Evolutionary conservation across 2,113 vertebrate genomes (phyloP), one percentile per base, ranked within the genome.

Genomic region (Sciurus niger): DNA sequence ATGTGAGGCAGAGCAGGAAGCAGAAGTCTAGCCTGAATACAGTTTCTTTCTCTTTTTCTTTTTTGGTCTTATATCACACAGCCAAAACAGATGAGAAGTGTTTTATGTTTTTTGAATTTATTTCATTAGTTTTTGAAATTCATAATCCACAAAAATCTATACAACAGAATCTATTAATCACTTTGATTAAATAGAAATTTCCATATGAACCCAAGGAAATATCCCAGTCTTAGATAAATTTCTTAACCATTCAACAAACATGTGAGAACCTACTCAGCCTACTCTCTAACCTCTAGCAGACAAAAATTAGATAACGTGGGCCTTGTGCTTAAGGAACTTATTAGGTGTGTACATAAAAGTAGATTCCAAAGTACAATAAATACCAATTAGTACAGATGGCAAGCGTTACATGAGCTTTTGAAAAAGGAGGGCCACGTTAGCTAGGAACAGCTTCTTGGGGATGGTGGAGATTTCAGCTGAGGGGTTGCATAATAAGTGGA

Each of bases 101-200:
- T 68, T 48, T 28, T 89, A 70, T 37, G 77, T 14, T 78, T 48
- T 84, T 83, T 67, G 17, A 93, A 63, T 76, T 74, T 94, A 46
- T 58, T 90, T 94, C 51, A 78, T 24, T 55, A 30, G 28, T 55
- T 95, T 48, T 55, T 43, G 60, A 95, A 97, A 79, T 85, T n/a
- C 32, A 43, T 25, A 78, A 89, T 28, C 37, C 8, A 24, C 12
- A 88, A 77, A 58, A 80, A 72, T 73, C 91, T 94, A 37, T n/a
- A 53, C 9, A 53, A 28, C 1, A 24, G 1, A 80, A 6, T 72
- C 40, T 91, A 25, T 58, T 72, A 55, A 73, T 25, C 24, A 92
- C 32, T 76, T 40, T 48, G 24, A 96, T 88, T 91, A 84, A 85
- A 88, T 0, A 67, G n/a, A 22, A 78, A 82, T 87, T 89, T 96